Conservation (phyloP, 2,797 vertebrate species). For the Phoebastria nigripes region DNA sequence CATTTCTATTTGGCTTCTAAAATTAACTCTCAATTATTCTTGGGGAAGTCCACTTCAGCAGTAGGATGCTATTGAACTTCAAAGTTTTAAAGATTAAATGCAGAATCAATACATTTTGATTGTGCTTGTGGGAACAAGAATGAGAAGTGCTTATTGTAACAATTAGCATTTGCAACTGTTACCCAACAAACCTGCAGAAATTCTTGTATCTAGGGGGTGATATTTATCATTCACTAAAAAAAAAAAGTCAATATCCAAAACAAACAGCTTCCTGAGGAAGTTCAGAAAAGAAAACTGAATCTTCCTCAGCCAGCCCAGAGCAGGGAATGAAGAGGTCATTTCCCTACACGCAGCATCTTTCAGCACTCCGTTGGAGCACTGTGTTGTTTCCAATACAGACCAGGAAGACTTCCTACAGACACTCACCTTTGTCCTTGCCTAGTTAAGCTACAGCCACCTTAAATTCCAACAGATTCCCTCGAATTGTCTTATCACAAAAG, state of each 20-base stretch:
- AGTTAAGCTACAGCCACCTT: not conserved
- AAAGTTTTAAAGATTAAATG: not conserved
- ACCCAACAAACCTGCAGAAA: too few species aligned
- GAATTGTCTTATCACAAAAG: not conserved
- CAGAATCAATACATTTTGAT: not conserved
- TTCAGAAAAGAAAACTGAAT: not conserved
- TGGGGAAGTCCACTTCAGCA: not conserved
- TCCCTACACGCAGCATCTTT: not conserved
- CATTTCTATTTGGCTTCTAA: not conserved
- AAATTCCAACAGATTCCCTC: not conserved
- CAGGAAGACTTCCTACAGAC: not conserved
- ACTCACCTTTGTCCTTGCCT: not conserved
- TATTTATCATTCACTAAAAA: not conserved
- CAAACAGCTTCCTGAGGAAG: conserved; percentile 5
- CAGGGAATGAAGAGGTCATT: not conserved
- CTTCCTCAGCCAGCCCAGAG: not conserved
- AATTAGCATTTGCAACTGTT: not conserved
- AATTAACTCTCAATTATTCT: not conserved
- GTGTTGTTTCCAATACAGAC: not conserved
- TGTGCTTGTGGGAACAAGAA: not conserved
- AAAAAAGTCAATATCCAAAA: not conserved
- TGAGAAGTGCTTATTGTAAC: not conserved
- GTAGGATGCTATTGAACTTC: not conserved
- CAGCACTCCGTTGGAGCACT: not conserved
- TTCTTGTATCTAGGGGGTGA: not conserved